Base-by-base conservation (phyloP, 2,113 vertebrate genomes). In the Rhinichthys klamathensis region DNA sequence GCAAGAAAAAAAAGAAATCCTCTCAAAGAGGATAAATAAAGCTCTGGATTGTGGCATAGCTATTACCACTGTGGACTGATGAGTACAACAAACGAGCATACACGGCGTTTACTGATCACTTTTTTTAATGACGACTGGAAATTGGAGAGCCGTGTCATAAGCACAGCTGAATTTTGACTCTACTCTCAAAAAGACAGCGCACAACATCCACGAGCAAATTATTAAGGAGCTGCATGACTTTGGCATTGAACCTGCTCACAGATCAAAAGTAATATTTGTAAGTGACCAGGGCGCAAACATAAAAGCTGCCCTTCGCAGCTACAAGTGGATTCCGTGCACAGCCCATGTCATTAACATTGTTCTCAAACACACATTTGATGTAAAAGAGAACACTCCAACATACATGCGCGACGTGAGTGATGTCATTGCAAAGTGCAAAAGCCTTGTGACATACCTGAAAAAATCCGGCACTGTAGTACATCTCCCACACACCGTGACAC, bases 21-120 rank as follows among this genome's bases (percentile, higher is more conserved):
- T 69, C 30, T 69, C 65, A 69, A 69, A 69, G 65, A 69, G 16
- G 15, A 69, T 18, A 69, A 69, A 69, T 69, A 32, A 60, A 60
- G 21, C 23, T 60, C 30, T 69, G 16, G 30, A 69, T 69, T 35
- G 65, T 35, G 65, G 73, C 18, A 84, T 77, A 60, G 58, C 70
- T 18, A 75, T 84, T 18, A 84, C 73, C 15, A 67, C 73, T 11
- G 73, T 84, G 83, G 51, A 84, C 83, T 16, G 83, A 84, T 65
- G 73, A 76, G 35, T 84, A 38, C 46, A 83, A 83, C 30, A 35
- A 72, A 69, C 9, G 83, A 75, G 56, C 83, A 54, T 77, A 72
- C 67, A 83, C 63, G 3, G 44, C 63, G 12, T 44, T 81, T 69
- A 69, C 75, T 49, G 49, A 49, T 77, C 75, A 56, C 75, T n/a